These are phyloP conservation scores for Phalacrocorax carbo DNA, from an alignment of 2,113 vertebrate genomes.

Conservation along the genomic window DNA sequence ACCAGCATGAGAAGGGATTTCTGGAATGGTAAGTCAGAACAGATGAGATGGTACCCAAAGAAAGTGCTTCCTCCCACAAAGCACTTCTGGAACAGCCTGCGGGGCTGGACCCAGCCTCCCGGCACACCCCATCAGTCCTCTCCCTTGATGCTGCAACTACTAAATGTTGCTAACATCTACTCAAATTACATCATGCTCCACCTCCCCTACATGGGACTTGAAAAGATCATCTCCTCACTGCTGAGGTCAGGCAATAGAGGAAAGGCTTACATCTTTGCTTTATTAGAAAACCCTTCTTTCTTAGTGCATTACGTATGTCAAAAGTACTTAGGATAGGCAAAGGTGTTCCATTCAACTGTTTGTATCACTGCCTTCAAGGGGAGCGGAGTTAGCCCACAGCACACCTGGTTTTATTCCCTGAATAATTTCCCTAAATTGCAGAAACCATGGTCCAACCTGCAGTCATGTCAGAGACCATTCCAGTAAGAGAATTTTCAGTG, in stretches of 20 bases:
- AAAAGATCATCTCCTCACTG: background rate
- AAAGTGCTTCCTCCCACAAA: background rate
- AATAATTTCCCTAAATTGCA: background rate
- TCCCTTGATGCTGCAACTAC: background rate
- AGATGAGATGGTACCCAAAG: background rate
- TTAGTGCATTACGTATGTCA: background rate
- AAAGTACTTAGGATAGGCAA: background rate
- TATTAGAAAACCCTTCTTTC: background rate
- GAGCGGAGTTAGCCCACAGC: background rate
- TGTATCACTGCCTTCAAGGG: background rate
- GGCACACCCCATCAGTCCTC: background rate
- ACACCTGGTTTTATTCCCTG: background rate
- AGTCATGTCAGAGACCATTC: background rate
- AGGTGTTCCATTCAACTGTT: background rate
- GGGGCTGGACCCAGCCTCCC: background rate
- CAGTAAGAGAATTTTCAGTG: background rate
- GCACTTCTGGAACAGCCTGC: background rate
- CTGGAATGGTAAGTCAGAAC: background rate
- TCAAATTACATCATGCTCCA: background rate
- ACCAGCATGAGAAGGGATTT: background rate
- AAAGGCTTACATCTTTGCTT: background rate
- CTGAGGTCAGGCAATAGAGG: background rate
- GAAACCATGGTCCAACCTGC: background rate
- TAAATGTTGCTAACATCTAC: background rate
- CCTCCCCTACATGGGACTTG: background rate